Conservation (phyloP, 2,113 vertebrate species). For the Myiagra hebetior region DNA sequence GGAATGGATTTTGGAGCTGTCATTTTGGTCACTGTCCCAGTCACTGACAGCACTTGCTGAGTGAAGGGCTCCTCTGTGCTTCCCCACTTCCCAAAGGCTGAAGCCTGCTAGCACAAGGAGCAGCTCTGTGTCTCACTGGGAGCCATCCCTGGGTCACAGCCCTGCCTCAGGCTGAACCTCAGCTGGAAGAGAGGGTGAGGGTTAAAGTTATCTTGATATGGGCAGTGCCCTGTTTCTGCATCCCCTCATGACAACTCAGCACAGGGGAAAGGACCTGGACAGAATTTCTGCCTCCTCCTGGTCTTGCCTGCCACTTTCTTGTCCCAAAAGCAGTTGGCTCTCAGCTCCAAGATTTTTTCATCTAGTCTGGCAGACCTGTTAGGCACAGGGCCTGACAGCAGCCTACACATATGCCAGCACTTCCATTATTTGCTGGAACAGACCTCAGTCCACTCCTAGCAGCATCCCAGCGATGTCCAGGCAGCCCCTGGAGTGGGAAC, state of each 20-base stretch:
- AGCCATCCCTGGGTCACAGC: not conserved
- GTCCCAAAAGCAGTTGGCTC: not conserved
- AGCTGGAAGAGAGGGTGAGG: not conserved
- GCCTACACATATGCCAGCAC: not conserved
- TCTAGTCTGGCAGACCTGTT: not conserved
- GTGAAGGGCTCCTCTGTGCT: not conserved
- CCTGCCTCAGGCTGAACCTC: not conserved
- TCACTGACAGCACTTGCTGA: not conserved
- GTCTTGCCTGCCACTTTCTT: not conserved
- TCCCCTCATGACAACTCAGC: not conserved
- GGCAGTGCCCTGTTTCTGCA: not conserved
- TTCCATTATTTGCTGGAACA: conserved; percentile 13
- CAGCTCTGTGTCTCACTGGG: not conserved
- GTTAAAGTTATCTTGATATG: not conserved
- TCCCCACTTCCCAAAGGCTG: not conserved
- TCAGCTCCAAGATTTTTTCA: not conserved
- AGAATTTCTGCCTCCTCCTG: not conserved
- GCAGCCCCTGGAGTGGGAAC: not conserved
- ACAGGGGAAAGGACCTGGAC: not conserved
- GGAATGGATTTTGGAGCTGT: not conserved
- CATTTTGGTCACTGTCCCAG: not conserved
- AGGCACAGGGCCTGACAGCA: not conserved
- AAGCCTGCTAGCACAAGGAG: not conserved
- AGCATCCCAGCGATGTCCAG: not conserved
- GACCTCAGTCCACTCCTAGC: not conserved